phyloP scores from a whole-genome alignment of 2,797 vertebrate species.

The Tangara arthus region DNA sequence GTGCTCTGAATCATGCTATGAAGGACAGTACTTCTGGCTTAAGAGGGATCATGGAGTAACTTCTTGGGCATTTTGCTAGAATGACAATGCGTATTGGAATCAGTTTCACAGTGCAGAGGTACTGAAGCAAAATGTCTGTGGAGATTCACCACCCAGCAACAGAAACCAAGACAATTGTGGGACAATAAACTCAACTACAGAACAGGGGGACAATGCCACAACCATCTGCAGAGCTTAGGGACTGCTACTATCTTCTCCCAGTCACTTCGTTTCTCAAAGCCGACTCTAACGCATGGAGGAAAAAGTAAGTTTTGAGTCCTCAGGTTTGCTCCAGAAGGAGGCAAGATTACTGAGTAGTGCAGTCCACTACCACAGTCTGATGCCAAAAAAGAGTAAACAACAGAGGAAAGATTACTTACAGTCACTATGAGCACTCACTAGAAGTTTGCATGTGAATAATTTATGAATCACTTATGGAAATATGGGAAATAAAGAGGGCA shows the following conservation, averaged over 20 bases:
- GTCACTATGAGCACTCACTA: not conserved
- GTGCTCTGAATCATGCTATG: not conserved
- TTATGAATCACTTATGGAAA: not conserved
- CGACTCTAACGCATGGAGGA: accelerated
- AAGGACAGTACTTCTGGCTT: not conserved
- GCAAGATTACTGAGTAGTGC: not conserved
- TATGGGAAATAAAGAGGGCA: not conserved
- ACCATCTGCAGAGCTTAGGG: not conserved
- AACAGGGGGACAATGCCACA: not conserved
- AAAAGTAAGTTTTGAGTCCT: not conserved
- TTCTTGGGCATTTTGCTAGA: not conserved
- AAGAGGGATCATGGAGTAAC: not conserved
- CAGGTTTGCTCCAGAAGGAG: not conserved
- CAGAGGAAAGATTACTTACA: not conserved
- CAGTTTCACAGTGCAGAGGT: not conserved
- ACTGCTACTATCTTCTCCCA: not conserved
- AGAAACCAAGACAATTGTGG: not conserved
- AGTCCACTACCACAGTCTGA: not conserved
- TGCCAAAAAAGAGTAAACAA: not conserved
- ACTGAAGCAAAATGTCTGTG: not conserved
- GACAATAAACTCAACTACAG: not conserved
- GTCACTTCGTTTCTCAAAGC: not conserved
- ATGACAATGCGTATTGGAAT: not conserved
- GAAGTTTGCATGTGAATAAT: not conserved
- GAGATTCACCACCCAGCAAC: not conserved